Base-by-base conservation (phyloP, 2,888 invertebrate genomes). In the Tuberolachnus salignus region DNA sequence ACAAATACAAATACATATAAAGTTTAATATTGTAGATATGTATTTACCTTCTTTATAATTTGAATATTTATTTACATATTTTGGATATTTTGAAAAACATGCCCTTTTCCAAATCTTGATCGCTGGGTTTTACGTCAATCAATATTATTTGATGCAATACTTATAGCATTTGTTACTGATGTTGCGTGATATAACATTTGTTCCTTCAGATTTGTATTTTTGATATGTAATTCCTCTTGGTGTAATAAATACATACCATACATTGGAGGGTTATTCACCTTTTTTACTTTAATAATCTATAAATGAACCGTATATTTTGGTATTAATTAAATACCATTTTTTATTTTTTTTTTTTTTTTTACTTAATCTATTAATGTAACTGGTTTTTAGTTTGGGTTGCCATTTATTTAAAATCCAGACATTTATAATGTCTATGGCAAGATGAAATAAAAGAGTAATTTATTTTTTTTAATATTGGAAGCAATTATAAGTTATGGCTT, bases 201-300 rank as follows among this genome's bases (percentile, higher is more conserved):
- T 8, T 73, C 74, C 3, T n/a, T 3, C 1, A 74, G 23, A 1
- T 1, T 14, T 0, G 10, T 13, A 23, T 8, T 6, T 13, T 10
- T 42, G 21, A 10, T 13, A 8, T 11, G 0, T 53, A 74, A 21
- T 21, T 74, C 73, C 8, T 64, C 64, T 44, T 74, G 53, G 11
- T 19, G 21, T n/a, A 74, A 64, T 44, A 74, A 13, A 53, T 74
- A 74, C 21, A 53, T 44, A 0, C 64, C 64, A n/a, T 26, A 21
- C 0, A 23, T 6, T 9, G 61, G 26, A 8, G 34, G 34, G 11
- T 72, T 61, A 0, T 49, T 23, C 1, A 72, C 26, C 19, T 34
- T 49, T 19, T 34, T 3, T 1, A 72, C 72, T 8, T 11, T 44
- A 0, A 11, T 1, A 21, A 70, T 70, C 69, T 55, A 42, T 21